Evolutionary conservation across 2,888 invertebrate genomes (phyloP).

Genomic region (Eupithecia subumbrata): DNA sequence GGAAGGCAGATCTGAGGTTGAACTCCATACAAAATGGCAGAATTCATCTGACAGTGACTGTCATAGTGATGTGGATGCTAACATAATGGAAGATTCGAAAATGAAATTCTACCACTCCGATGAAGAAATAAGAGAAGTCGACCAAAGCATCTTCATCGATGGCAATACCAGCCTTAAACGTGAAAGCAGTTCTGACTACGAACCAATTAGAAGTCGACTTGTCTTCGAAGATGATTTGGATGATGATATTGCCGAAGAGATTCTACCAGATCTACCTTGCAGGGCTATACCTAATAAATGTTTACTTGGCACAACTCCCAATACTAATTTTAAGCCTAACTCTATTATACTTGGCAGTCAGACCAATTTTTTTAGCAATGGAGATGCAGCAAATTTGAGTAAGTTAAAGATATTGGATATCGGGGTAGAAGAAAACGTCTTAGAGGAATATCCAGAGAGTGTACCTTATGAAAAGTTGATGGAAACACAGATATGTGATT

Average conservation of each 20-base stretch:
- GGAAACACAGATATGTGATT: constrained; percentile 46
- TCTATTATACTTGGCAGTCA: constrained; percentile 5
- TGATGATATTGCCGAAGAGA: constrained; percentile 21
- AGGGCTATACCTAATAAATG: neutral
- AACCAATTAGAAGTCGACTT: constrained; percentile 13
- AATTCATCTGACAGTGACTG: neutral
- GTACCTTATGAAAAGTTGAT: constrained; percentile 55
- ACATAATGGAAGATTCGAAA: neutral
- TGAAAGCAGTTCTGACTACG: neutral
- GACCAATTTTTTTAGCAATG: neutral
- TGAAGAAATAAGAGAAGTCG: constrained; percentile 1
- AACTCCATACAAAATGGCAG: neutral
- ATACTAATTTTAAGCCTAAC: neutral
- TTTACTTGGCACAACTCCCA: neutral
- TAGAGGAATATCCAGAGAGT: constrained; percentile 30
- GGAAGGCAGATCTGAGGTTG: neutral
- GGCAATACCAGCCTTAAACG: neutral
- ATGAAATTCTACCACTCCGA: neutral
- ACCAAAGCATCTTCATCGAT: neutral
- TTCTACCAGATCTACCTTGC: constrained; percentile 14
- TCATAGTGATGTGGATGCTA: neutral
- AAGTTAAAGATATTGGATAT: neutral
- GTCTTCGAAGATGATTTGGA: constrained; percentile 31
- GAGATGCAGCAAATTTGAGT: neutral
- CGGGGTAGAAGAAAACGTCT: neutral